These are phyloP conservation scores for Cinclus mexicanus DNA, from an alignment of 2,113 vertebrate species.

Conservation along the genomic window DNA sequence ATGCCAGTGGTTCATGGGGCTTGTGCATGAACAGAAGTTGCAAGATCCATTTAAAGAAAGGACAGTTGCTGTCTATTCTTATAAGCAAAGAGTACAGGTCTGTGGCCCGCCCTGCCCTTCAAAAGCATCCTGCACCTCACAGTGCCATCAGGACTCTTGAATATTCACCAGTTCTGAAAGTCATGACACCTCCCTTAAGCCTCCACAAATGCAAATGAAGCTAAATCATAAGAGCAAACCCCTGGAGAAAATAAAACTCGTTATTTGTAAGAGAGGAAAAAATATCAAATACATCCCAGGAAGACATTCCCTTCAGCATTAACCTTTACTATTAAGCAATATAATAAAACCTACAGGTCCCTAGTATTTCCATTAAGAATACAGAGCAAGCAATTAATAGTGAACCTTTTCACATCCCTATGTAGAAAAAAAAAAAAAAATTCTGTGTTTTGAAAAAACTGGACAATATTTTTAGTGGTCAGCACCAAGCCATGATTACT, in stretches of 20 bases:
- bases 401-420: background rate
- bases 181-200: background rate
- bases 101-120: background rate
- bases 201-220: background rate
- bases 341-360: background rate
- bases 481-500: background rate
- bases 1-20: background rate
- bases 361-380: background rate
- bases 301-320: background rate
- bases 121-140: background rate
- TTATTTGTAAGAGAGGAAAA: background rate
- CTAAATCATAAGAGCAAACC: background rate
- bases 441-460: background rate
- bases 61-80: background rate
- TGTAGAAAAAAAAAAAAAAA: background rate
- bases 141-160: background rate
- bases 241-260: background rate
- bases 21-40: background rate
- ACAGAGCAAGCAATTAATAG: background rate
- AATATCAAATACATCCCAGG: background rate
- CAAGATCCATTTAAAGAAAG: background rate
- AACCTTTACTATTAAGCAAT: background rate
- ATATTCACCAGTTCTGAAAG: background rate
- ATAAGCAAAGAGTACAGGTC: background rate
- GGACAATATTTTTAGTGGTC: background rate